Conservation (phyloP, 1,140 invertebrate genomes). For the Diorhabda sublineata region DNA sequence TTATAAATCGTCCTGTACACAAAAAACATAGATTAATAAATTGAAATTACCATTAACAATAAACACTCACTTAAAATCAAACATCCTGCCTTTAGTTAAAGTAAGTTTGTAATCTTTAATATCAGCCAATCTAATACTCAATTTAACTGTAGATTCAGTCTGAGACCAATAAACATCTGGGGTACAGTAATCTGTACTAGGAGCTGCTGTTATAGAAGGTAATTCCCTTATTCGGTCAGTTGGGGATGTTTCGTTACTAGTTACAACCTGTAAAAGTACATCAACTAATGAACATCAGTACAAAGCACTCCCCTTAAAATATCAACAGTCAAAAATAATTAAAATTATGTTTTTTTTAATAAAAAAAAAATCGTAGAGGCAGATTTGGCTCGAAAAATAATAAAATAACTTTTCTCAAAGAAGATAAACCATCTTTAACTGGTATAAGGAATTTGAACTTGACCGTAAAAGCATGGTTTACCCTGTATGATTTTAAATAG, state of each 20-base stretch:
- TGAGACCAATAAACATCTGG: conserved; percentile 38
- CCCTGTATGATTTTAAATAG: no score
- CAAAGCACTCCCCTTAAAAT: no score
- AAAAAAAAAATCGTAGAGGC: no score
- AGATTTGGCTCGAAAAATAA: no score
- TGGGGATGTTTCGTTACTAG: not conserved
- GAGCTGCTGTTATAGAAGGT: conserved; percentile 30
- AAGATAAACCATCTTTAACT: no score
- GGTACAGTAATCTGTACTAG: conserved; percentile 28
- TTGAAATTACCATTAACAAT: not conserved
- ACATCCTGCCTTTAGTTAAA: conserved; percentile 27
- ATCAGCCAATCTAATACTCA: conserved; percentile 31
- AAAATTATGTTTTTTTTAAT: no score
- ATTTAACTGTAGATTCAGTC: conserved; percentile 28
- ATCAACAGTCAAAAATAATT: no score
- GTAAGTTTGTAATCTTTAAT: conserved; percentile 25
- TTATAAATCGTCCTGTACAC: conserved; percentile 24
- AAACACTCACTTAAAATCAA: conserved; percentile 33
- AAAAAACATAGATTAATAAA: conserved; percentile 6
- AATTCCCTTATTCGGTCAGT: conserved; percentile 10
- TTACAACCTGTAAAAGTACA: not conserved
- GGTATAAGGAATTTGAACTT: no score
- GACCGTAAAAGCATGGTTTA: no score
- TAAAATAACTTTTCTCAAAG: no score
- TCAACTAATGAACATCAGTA: no score